A percentile compares a stretch with the other conserved stretches of the same genome.
Conservation (phyloP, 1,140 invertebrate genomes). For the Ips nitidus region DNA sequence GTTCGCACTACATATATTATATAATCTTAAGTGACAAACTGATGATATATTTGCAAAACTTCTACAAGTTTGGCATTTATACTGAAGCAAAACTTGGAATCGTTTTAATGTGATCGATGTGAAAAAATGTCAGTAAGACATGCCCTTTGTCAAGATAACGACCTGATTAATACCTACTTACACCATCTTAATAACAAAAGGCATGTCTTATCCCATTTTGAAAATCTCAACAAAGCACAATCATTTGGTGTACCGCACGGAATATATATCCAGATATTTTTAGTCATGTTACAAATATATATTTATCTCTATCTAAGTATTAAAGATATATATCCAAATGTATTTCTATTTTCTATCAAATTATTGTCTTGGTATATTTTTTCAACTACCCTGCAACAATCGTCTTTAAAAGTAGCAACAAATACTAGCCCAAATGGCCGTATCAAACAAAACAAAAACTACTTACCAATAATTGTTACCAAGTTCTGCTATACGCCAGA, state of each 20-base stretch:
- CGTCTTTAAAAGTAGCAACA: constrained; percentile 11
- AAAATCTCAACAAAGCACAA: constrained; percentile 41
- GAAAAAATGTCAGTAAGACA: constrained; percentile 41
- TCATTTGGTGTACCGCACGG: constrained; percentile 38
- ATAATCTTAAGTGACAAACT: no score
- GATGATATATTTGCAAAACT: no score
- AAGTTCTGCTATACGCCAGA: background rate
- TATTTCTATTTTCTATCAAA: constrained; percentile 22
- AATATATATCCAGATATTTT: constrained; percentile 22
- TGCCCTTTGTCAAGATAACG: constrained; percentile 47
- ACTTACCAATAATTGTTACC: background rate
- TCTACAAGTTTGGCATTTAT: no score
- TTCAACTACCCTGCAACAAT: constrained; percentile 22
- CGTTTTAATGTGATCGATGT: constrained; percentile 46
- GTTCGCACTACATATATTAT: no score
- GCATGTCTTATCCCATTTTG: constrained; percentile 33
- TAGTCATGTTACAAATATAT: constrained; percentile 24
- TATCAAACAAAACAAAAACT: background rate
- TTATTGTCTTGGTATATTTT: constrained; percentile 20
- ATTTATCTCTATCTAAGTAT: constrained; percentile 24
- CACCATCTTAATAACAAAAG: constrained; percentile 29
- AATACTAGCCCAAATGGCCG: constrained; percentile 9
- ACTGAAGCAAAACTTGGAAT: no score
- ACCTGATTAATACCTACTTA: constrained; percentile 47
- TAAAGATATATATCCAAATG: constrained; percentile 18